Conservation (phyloP, 1,140 invertebrate genomes). For the Eupeodes corollae region DNA sequence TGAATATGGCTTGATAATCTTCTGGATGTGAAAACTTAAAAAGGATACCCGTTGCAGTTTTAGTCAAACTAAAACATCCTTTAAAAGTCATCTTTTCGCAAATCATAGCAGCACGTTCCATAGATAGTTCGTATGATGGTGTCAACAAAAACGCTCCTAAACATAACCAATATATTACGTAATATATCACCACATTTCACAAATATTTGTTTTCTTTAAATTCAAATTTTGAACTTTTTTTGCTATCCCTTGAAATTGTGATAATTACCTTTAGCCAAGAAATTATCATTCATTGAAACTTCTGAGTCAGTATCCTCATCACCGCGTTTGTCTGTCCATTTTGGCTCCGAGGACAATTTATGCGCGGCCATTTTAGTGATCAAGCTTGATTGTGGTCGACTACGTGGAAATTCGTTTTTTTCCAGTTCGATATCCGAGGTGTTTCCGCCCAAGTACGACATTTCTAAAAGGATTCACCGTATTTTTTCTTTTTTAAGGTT, state of each 20-base stretch:
- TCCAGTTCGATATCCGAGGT: conserved; percentile 35
- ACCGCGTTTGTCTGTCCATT: conserved; percentile 34
- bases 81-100: conserved; percentile 80
- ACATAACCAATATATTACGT: conserved; percentile 5
- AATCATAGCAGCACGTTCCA: conserved; percentile 72
- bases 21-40: conserved; percentile 77
- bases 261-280: conserved; percentile 48
- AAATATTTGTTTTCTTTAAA: background rate
- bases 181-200: background rate
- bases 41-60: conserved; percentile 74
- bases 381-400: conserved; percentile 22
- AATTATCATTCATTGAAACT: conserved; percentile 51
- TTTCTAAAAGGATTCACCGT: conserved; percentile 2
- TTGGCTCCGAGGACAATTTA: conserved; percentile 30
- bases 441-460: conserved; percentile 33
- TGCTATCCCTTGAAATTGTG: background rate
- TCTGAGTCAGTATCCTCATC: conserved; percentile 54
- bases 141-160: conserved; percentile 67
- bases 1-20: conserved; percentile 71
- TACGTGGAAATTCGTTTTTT: conserved; percentile 29
- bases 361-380: conserved; percentile 30
- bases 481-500: too few relatives aligned
- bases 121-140: conserved; percentile 67
- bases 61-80: conserved; percentile 69
- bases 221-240: background rate